phyloP scores from a whole-genome alignment of 2,888 invertebrate species.

The Leucozona laternaria region DNA sequence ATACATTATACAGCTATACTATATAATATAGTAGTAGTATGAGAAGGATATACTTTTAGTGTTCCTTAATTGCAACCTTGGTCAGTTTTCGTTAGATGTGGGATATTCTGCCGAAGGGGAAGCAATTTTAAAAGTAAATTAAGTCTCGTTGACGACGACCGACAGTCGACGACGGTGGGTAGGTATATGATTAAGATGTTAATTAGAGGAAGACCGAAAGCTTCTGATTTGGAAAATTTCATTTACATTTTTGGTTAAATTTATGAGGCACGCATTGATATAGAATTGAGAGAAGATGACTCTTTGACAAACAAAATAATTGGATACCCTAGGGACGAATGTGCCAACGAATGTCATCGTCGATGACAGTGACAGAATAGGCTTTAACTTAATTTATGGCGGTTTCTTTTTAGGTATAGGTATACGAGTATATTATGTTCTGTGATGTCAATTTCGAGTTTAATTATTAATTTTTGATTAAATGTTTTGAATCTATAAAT shows the following conservation, averaged over 20 bases:
- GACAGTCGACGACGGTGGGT: conserved; percentile 25
- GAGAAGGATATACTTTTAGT: conserved; percentile 44
- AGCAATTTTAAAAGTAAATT: conserved; percentile 58
- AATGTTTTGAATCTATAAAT: not conserved
- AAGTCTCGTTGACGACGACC: conserved; percentile 38
- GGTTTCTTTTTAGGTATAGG: conserved; percentile 22
- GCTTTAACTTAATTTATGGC: conserved; percentile 12
- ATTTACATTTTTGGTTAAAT: conserved; percentile 36
- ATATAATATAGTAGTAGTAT: not conserved
- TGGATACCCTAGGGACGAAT: conserved; percentile 1
- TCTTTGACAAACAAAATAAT: conserved; percentile 17
- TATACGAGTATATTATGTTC: conserved; percentile 10
- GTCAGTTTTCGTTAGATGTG: conserved; percentile 26
- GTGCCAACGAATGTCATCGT: not conserved
- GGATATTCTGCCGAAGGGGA: conserved; percentile 34
- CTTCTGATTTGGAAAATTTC: conserved; percentile 54
- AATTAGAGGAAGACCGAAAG: conserved; percentile 36
- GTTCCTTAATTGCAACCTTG: conserved; percentile 67
- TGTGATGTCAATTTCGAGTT: not conserved
- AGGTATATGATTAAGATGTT: conserved; percentile 58
- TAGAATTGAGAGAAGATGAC: conserved; percentile 7
- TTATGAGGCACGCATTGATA: conserved; percentile 23
- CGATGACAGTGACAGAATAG: conserved; percentile 29
- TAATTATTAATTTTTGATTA: conserved; percentile 12
- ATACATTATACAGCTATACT: not conserved